Evolutionary conservation across 2,797 vertebrate species (phyloP), one percentile per base, ranked within the genome.

Genomic region (Gallinago solitaria): DNA sequence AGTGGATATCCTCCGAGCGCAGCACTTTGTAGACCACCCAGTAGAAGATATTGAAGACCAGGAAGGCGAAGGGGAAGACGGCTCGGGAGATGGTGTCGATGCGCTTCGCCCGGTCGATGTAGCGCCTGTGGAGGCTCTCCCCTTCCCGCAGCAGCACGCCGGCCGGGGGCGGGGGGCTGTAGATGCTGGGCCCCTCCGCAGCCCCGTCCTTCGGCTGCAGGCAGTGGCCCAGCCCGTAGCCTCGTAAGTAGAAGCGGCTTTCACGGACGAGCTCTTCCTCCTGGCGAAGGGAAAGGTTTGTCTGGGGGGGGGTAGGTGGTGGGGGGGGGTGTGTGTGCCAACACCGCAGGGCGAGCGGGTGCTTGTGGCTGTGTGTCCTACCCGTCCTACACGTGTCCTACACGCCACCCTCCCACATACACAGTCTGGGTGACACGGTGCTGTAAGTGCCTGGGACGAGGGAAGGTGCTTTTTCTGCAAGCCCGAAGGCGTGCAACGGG

Each of bases 11-110:
- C 97, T 99, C 99, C 1, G 98, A 98, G 95, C 97, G 98, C 97
- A 99, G 98, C 95, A 99, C 99, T 98, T 99, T 99, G 96, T 99
- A 99, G 89, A 99, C 97, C n/a, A 99, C 92, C 99, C 99, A 99
- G 97, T 99, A 99, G 98, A 99, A 99, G 97, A 99, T 98, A 91
- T 99, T 99, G 97, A 99, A 99, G 95, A 99, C 97, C 92, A 99
- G 98, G 97, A 99, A 99, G 96, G 98, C 98, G 96, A 99, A 97
- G 51, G 99, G 99, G 93, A 99, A 99, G 92, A 99, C 97, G 0
- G 99, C 99, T 86, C 98, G 95, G 77, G 99, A 99, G 95, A 99
- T 96, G 95, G 99, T 99, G 96, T 99, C 99, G 21, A 99, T 99
- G 91, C 99, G 98, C 93, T 99, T 99, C 89, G 99, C 99, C 47